Evolutionary conservation across 1,140 invertebrate species (phyloP), one percentile per base, ranked within the genome.

Genomic region (Procambarus virginalis): DNA sequence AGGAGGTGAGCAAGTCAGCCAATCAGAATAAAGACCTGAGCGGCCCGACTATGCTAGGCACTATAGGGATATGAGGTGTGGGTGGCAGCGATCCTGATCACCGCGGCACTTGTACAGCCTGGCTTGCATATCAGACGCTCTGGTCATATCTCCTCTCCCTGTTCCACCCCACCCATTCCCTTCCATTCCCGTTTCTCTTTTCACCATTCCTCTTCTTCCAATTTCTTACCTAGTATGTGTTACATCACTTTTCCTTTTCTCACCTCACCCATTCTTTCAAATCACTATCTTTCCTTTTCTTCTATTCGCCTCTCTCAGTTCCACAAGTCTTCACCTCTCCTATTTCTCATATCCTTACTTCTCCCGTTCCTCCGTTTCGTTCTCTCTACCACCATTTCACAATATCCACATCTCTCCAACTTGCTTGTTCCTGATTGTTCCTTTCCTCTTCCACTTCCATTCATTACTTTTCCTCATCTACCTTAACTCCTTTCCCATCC

Each of bases 101-200:
- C 78, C 78, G 10, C 17, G 14, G 17, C 78, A 80, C 78, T 80
- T 80, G 49, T 80, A 80, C 58, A 51, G n/a, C 49, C 58, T 55
- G 34, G 8, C 82, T 55, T 55, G 51, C 51, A 55, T 55, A 55
- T 55, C 51, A 55, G 51, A 6, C 51, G 51, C 51, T 55, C 6
- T 12, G 51, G 51, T 55, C 6, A 55, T 55, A 12, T 55, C 20
- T 14, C 68, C 20, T 14, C 68, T 84, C 60, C 60, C 60, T 70
- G 48, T 55, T 22, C n/a, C n/a, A 48, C 8, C n/a, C 58, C 75
- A 9, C 4, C 12, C 51, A 9, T 12, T 55, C 51, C 12, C 51
- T 55, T 12, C 12, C 51, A 9, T 12, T 55, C 51, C 12, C 51
- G 34, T 55, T 12, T 55, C 51, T 55, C 51, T 55, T 12, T 4